Conservation (phyloP, 2,888 invertebrate species). For the Cheiracanthium punctorium region DNA sequence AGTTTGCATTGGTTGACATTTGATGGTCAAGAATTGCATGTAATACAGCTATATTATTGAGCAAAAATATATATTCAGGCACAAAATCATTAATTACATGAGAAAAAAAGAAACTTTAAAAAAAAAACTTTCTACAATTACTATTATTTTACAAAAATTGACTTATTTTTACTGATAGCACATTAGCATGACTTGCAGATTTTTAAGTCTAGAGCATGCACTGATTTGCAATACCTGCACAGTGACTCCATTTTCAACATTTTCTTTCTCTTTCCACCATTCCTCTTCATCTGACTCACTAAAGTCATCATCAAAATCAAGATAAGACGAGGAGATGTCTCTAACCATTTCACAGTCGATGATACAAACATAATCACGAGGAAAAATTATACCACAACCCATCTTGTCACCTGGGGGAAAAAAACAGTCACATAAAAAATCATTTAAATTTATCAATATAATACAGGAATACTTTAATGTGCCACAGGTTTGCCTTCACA, state of each 20-base stretch:
- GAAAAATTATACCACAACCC: constrained; percentile 79
- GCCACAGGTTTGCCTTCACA: too few species aligned
- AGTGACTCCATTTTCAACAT: constrained; percentile 74
- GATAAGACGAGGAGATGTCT: constrained; percentile 72
- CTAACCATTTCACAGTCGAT: constrained; percentile 73
- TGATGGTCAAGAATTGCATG: too few species aligned
- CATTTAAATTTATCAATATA: too few species aligned
- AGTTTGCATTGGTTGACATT: too few species aligned
- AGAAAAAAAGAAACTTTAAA: too few species aligned
- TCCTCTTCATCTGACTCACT: constrained; percentile 77
- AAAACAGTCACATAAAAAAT: too few species aligned
- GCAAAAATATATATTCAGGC: too few species aligned
- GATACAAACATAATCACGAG: constrained; percentile 75
- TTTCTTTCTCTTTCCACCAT: constrained; percentile 75
- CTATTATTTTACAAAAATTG: not conserved
- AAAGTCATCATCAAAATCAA: constrained; percentile 73
- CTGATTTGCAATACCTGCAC: constrained; percentile 74
- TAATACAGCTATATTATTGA: too few species aligned
- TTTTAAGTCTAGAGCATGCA: not conserved
- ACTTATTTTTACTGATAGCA: not conserved
- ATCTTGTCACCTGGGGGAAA: constrained; percentile 77
- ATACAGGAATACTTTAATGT: too few species aligned
- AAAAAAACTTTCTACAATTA: too few species aligned
- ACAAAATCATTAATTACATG: too few species aligned
- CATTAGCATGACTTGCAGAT: not conserved